Base-by-base conservation (phyloP, 2,888 invertebrate genomes). In the Sicus ferrugineus region DNA sequence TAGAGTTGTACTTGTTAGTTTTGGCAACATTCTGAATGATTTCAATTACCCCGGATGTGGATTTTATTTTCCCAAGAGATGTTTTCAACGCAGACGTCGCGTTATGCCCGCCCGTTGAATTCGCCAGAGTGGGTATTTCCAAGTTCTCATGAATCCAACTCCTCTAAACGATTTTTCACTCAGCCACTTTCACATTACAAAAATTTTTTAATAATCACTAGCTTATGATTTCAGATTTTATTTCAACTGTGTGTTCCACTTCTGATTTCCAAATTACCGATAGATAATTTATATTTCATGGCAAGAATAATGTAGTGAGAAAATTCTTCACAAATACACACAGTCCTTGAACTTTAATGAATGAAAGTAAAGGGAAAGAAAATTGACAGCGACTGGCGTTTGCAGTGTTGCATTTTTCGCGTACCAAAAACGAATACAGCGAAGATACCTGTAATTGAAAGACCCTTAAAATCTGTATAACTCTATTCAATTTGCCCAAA, bases 331-430 rank as follows among this genome's bases (percentile, higher is more conserved):
- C 59, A 68, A 68, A 68, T 68, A 63, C 64, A 52, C 64, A 64
- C 34, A 73, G 68, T 64, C 73, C 74, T 74, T 75, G 73, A 74
- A 73, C 71, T 72, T 72, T 72, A 67, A 74, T 73, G 74, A 74
- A 75, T 74, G 74, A 74, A 74, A 70, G 70, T 62, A 31, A 48
- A 68, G 23, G 52, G 52, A 50, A 31, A 67, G 46, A 38, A 19
- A 59, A 68, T 46, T 54, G 64, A 69, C 58, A 71, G 70, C 56
- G 68, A 68, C 61, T 62, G 68, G 58, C 54, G 23, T 46, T 38
- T 38, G 31, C 69, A 69, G 69, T 52, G 65, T 69, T 69, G 69
- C 69, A 69, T 69, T 65, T 64, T 46, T 56, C 38, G 9, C 23
- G 26, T 31, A 50, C 23, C 62, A 34, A 30, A n/a, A 62, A 68